A percentile compares a stretch with the other conserved stretches of the same genome.
Evolutionary conservation across 2,113 vertebrate genomes (phyloP).

Genomic region (Myotis yumanensis): DNA sequence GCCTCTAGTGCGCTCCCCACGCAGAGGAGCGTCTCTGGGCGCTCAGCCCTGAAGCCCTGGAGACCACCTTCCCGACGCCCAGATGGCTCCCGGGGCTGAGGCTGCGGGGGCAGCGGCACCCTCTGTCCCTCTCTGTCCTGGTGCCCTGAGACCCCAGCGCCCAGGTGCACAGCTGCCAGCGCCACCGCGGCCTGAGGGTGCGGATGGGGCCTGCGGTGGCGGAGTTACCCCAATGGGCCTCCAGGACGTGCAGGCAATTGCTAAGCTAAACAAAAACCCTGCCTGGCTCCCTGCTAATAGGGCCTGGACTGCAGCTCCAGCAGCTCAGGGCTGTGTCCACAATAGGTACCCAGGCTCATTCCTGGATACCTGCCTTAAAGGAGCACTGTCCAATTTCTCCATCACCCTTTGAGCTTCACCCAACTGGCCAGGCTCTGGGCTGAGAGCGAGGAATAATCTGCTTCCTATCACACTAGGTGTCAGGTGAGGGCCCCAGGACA

Average conservation of each 20-base stretch:
- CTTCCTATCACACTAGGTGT: no score
- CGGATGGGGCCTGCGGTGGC: not conserved
- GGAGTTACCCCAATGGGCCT: not conserved
- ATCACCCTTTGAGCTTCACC: not conserved
- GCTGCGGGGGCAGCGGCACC: not conserved
- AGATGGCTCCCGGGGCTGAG: not conserved
- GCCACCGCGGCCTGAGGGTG: not conserved
- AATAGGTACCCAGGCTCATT: not conserved
- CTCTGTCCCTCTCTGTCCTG: not conserved
- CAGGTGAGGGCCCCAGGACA: not conserved
- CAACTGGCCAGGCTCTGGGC: not conserved
- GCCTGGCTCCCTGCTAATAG: conserved; percentile 60
- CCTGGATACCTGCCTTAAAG: conserved; percentile 60
- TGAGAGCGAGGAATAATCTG: not conserved
- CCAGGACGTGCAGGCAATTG: conserved; percentile 73
- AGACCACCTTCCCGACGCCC: not conserved
- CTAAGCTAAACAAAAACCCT: conserved; percentile 82
- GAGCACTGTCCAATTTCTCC: conserved; percentile 9
- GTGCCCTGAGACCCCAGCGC: not conserved
- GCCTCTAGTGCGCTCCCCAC: not conserved
- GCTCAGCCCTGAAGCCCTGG: not conserved
- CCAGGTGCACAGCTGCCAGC: not conserved
- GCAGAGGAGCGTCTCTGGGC: rapidly evolving
- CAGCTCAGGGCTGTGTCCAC: not conserved
- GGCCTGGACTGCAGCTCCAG: conserved; percentile 39